Base-by-base conservation (phyloP, 2,888 invertebrate genomes). In the Dasysyrphus tricinctus region DNA sequence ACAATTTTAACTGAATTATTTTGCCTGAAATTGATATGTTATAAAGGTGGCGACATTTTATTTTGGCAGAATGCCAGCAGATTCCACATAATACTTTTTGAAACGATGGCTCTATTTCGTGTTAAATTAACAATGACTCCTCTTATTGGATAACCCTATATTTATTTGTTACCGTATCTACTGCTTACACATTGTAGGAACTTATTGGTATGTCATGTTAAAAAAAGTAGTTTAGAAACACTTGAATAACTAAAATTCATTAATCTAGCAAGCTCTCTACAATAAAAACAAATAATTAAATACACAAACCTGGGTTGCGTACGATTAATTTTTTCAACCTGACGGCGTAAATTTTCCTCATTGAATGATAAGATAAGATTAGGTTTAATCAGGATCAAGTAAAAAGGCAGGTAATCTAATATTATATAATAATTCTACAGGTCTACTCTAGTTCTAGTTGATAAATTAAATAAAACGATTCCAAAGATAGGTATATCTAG, bases 301-400 rank as follows among this genome's bases (percentile, higher is more conserved):
- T 47, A 16, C 8, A 47, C 11, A 19, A 24, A 24, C 24, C 0
- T 14, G 29, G 29, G 29, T 2, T 24, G 1, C 7, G 14, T 29
- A 14, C 1, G 12, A 54, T 39, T 24, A 65, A 42, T 42, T 47
- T 65, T 47, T 24, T 24, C 5, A 12, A 65, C 47, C 12, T 65
- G 47, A 32, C 63, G 2, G 16, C 8, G n/a, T 29, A 44, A 44
- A 44, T 63, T 29, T 63, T 5, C 6, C 6, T 34, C 6, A 47
- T 65, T 65, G 32, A 65, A 16, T 32, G 32, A 65, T 47, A 47
- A 47, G 65, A 65, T 65, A 16, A 65, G 47, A 47, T 47, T 47
- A n/a, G 0, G 3, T 16, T 44, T 47, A 44, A 32, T 65, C 44
- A 34, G 11, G 32, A 47, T 65, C 19, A 34, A 16, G 7, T 11